Base-by-base conservation (phyloP, 2,888 invertebrate genomes). In the Zygothrica quintamaculata region DNA sequence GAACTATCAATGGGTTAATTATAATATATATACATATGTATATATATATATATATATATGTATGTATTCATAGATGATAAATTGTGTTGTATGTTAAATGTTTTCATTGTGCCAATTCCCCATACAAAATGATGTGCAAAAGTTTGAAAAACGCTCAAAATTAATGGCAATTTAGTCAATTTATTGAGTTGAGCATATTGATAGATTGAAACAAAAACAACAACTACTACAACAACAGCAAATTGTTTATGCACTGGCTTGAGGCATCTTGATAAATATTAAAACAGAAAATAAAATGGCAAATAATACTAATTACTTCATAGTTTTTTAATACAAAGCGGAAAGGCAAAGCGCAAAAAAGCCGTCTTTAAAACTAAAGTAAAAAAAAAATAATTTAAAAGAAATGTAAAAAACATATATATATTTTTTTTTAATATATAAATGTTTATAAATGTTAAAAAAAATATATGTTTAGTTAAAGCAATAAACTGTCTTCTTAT, bases 51-150 rank as follows among this genome's bases (percentile, higher is more conserved):
- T 15, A 31, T n/a, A 11, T 13, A 48, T 40, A 52, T 29, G 33
- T 60, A 60, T n/a, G 18, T 62, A 61, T 58, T 62, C 55, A 18
- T 50, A 48, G 58, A 64, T 72, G 78, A 56, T 77, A 47, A 70
- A 70, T 73, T 67, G 44, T 46, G 37, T 11, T 46, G 29, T 48
- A 7, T 44, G 5, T 39, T 75, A 75, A 84, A 80, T 84, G 65
- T 51, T 70, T 74, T 75, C 84, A 80, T 80, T 80, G 85, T 72
- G 55, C 55, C 78, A 72, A 75, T 81, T 78, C 80, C 77, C 57
- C 52, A 67, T 18, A 51, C 33, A 46, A 59, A 31, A 55, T 43
- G 40, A 66, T 65, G 70, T 51, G 69, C 75, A 59, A 65, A 74
- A 67, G 69, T 75, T 78, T 31, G 65, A 77, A 72, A 74, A 72